Percentiles rank a stretch among this genome's conserved stretches.
phyloP scores from a whole-genome alignment of 2,113 vertebrate genomes.

The Caranx ignobilis region DNA sequence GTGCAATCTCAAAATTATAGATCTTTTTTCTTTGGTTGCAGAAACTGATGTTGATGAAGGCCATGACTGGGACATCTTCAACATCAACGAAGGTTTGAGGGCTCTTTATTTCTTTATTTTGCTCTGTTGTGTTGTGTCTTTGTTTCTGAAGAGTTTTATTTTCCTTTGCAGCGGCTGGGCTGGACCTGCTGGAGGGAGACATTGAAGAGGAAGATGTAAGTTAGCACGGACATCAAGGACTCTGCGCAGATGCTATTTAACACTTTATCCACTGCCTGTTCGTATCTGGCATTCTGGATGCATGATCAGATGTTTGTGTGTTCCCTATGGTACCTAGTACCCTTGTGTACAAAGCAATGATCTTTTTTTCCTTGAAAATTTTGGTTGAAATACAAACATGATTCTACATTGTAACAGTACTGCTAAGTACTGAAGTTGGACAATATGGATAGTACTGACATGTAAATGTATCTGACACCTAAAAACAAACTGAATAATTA shows the following conservation, averaged over 20 bases:
- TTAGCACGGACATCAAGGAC: slow-evolving; percentile 15
- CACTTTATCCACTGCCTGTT: not conserved
- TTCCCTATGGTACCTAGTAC: too few relatives aligned
- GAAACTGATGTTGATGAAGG: slow-evolving; percentile 88
- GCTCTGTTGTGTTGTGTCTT: not conserved
- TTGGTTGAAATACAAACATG: not conserved
- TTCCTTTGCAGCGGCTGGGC: slow-evolving; percentile 81
- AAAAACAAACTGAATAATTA: too few relatives aligned
- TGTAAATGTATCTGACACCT: too few relatives aligned
- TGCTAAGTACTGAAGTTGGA: too few relatives aligned
- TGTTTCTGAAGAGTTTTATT: slow-evolving; percentile 1
- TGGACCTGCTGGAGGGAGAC: slow-evolving; percentile 91
- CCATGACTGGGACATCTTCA: slow-evolving; percentile 87
- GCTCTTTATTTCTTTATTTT: not conserved
- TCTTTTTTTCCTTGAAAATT: too few relatives aligned
- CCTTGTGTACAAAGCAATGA: too few relatives aligned
- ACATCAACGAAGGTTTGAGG: slow-evolving; percentile 89
- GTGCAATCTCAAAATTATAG: too few relatives aligned
- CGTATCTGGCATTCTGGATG: not conserved
- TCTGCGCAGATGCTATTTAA: too few relatives aligned
- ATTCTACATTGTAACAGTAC: too few relatives aligned
- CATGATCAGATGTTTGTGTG: not conserved
- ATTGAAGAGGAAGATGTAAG: slow-evolving; percentile 85
- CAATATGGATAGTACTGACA: not conserved
- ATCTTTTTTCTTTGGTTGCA: slow-evolving; percentile 56